Evolutionary conservation across 2,888 invertebrate species (phyloP), one percentile per base, ranked within the genome.

Genomic region (Tanaodytes sp.): DNA sequence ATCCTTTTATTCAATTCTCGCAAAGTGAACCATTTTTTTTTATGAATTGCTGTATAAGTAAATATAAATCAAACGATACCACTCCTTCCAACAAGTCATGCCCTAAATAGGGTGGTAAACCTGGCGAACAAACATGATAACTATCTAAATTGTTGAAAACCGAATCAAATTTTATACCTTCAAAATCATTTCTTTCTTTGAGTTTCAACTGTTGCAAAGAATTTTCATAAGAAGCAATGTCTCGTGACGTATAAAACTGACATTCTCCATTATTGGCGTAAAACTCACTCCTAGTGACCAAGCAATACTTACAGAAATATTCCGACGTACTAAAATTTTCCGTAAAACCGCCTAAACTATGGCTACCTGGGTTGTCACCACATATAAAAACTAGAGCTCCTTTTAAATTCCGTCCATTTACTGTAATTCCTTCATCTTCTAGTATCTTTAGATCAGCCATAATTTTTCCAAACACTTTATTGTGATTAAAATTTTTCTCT

Each of bases 301-400:
- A 37, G 12, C 61, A 52, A 30, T 37, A 52, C 11, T 52, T 11
- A 45, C 61, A 61, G 42, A 52, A 61, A 27, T 33, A 51, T 18
- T 51, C 19, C n/a, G 52, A 15, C 2, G 27, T 45, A 45, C 52
- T 52, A 62, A 79, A 79, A 67, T 74, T 78, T 75, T 76, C 75
- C 37, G 14, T 20, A 71, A 75, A 78, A 8, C 77, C 78, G 19
- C 78, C 79, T 39, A 80, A 69, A 71, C 77, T 72, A 51, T 79
- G 76, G 48, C 73, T 45, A n/a, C 52, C 51, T 14, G 57, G 33
- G 27, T 64, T 57, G 15, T 64, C 64, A 20, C 57, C 64, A 3
- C 9, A 33, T 11, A 33, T 33, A 11, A n/a, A 33, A 6, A n/a
- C n/a, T 33, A 8, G 11, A 11, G 33, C 8, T 8, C 12, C 33